Evolutionary conservation across 1,140 invertebrate genomes (phyloP).

Genomic region (Rhizoglyphus robini): DNA sequence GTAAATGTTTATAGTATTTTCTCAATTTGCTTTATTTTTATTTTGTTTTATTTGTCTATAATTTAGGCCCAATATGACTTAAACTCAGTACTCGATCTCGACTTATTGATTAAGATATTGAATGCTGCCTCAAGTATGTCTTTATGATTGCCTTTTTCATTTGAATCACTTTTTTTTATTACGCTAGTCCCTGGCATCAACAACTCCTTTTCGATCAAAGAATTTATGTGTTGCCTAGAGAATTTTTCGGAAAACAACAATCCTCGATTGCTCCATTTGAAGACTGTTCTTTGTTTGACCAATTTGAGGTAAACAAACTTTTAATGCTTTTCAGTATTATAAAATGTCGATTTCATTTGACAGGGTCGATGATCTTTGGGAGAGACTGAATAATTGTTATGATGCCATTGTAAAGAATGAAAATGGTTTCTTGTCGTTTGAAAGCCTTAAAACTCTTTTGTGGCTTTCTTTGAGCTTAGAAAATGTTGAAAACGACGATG

Average conservation of each 20-base stretch:
- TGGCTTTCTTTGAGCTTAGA: constrained; percentile 7
- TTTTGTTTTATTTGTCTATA: no score
- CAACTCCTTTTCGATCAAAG: constrained; percentile 9
- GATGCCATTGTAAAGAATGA: background rate
- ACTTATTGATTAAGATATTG: background rate
- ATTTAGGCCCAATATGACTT: constrained; percentile 1
- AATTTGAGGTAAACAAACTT: background rate
- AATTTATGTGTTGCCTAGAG: constrained; percentile 2
- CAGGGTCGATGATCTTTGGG: background rate
- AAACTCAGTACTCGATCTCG: background rate
- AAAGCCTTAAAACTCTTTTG: background rate
- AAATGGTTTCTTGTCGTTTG: background rate
- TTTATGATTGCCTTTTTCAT: background rate
- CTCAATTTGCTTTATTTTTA: no score
- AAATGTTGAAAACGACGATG: background rate
- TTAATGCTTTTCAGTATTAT: background rate
- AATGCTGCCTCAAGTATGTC: background rate
- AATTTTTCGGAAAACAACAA: background rate
- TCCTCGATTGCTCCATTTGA: background rate
- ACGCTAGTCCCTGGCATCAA: background rate
- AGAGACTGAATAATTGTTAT: background rate
- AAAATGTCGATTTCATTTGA: background rate
- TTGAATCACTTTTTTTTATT: background rate
- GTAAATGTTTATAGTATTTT: background rate
- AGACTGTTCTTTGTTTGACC: background rate